Evolutionary conservation across 2,113 vertebrate species (phyloP).

Genomic region (Taxidea taxus): DNA sequence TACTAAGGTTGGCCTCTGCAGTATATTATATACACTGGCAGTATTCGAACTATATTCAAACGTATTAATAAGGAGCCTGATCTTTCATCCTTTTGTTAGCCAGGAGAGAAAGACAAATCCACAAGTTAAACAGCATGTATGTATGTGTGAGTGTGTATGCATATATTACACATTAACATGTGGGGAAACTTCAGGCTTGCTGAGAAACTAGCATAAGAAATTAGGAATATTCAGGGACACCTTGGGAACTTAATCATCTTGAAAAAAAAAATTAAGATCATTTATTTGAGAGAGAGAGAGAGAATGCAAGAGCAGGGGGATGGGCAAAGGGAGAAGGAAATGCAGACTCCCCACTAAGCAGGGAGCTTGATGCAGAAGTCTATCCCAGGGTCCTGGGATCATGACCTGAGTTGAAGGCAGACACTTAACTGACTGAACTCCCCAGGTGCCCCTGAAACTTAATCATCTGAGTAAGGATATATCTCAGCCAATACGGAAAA

Average conservation of each 20-base stretch:
- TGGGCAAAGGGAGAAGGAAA: not conserved
- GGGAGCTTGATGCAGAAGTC: not conserved
- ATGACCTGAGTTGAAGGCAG: not conserved
- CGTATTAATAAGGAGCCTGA: not conserved
- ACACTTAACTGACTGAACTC: not conserved
- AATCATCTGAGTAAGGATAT: not conserved
- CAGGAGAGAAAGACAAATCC: not conserved
- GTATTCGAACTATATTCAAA: not conserved
- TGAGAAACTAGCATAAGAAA: not conserved
- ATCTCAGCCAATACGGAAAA: not conserved
- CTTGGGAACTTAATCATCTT: not conserved
- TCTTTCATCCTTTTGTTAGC: not conserved
- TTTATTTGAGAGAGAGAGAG: not conserved
- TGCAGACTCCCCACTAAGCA: not conserved
- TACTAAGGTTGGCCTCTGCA: not conserved
- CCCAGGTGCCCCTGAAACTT: not conserved
- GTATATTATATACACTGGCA: not conserved
- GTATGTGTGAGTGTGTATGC: accelerated
- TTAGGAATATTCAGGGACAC: not conserved
- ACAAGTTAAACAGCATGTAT: not conserved
- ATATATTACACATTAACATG: not conserved
- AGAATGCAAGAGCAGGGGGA: not conserved
- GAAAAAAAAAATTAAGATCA: not conserved
- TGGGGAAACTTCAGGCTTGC: not conserved
- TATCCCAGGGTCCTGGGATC: not conserved